Evolutionary conservation across 2,113 vertebrate species (phyloP), one percentile per base, ranked within the genome.

Genomic region (Pseudorhombus dupliciocellatus): DNA sequence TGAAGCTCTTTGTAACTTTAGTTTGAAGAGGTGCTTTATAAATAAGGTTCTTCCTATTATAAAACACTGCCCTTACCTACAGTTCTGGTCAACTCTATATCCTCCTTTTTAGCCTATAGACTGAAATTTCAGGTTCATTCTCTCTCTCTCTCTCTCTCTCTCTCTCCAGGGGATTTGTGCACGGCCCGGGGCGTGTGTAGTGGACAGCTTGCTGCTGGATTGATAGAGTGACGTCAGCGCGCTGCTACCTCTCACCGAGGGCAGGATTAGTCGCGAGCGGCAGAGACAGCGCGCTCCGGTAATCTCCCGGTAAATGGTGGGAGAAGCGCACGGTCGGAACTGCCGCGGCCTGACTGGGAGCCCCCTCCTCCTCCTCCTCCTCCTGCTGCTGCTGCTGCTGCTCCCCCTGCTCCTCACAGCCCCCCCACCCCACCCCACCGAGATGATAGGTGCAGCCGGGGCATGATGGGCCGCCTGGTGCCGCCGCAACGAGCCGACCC

Each of bases 181-280:
- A 26, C 56, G 77, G 40, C 48, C 57, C 44, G 57, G 44, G 72
- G 68, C 60, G 73, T 75, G 79, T 52, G 52, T 77, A 46, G 66
- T 79, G 87, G 90, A 92, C 90, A 90, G 90, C 79, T 66, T 87
- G 83, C 68, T 63, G 78, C 75, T 77, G 80, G 78, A 92, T 86
- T 87, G 89, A 90, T 89, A 68, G 82, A 54, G 89, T 91, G 88
- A 94, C 81, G 80, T 95, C 89, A 93, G 85, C 66, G 58, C 70
- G 75, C 77, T 79, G 78, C 79, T 86, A 92, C 92, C 91, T 95
- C 89, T 87, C 87, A 70, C 63, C 6, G 78, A 89, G 83, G 87
- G 85, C 83, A 77, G 85, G 84, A 90, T 92, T 93, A 92, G 90
- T 92, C 91, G 87, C 82, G n/a, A 88, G 89, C 78, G 64, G 77